Conservation (phyloP, 1,140 invertebrate genomes). For the Euschistus heros region DNA sequence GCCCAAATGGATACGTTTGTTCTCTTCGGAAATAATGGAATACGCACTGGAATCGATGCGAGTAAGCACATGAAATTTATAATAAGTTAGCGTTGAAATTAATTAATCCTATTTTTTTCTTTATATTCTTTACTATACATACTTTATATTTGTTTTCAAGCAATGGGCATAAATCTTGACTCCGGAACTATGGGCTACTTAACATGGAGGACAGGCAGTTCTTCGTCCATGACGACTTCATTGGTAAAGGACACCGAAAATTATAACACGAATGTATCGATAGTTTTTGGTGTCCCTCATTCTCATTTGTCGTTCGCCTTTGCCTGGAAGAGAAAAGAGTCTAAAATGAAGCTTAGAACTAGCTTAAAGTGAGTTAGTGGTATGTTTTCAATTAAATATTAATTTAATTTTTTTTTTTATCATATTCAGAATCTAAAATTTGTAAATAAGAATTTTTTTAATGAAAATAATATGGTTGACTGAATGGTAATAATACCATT, state of each 20-base stretch:
- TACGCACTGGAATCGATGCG: constrained; percentile 56
- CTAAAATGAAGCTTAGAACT: constrained; percentile 62
- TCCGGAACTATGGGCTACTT: constrained; percentile 76
- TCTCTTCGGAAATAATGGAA: constrained; percentile 57
- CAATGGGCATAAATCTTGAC: constrained; percentile 72
- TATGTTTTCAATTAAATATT: background rate
- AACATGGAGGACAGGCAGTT: constrained; percentile 62
- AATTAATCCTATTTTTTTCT: constrained; percentile 31
- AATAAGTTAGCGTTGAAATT: background rate
- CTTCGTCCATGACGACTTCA: constrained; percentile 65
- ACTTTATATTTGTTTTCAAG: constrained; percentile 35
- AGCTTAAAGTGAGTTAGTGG: constrained; percentile 57
- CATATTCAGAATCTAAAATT: too few species aligned
- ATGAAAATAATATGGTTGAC: too few species aligned
- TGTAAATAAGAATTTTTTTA: too few species aligned
- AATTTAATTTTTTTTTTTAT: too few species aligned
- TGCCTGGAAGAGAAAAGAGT: constrained; percentile 62
- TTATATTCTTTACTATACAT: background rate
- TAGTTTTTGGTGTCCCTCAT: constrained; percentile 72
- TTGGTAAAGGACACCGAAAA: constrained; percentile 62
- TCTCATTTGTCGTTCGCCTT: constrained; percentile 65
- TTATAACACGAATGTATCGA: constrained; percentile 47
- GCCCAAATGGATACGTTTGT: constrained; percentile 57
- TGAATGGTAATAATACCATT: too few species aligned
- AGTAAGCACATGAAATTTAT: constrained; percentile 43